A percentile compares a stretch with the other conserved stretches of the same genome.
These are phyloP conservation scores for Polypterus senegalus DNA, from an alignment of 2,113 vertebrate genomes.

Conservation along the genomic window DNA sequence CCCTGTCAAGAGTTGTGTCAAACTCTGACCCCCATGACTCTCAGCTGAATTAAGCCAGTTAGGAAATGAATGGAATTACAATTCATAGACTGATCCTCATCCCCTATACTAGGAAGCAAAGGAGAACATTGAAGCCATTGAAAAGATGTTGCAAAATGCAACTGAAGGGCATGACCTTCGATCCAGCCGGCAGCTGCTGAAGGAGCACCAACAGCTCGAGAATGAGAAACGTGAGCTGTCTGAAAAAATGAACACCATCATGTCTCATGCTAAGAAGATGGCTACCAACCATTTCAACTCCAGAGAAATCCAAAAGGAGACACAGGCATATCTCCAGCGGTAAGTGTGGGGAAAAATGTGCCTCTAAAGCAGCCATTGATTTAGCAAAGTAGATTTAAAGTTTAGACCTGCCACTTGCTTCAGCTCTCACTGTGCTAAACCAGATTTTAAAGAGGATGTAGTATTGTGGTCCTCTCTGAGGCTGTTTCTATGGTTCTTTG, in stretches of 20 bases:
- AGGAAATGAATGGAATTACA: no score
- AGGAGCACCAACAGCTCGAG: slow-evolving; percentile 63
- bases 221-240: slow-evolving; percentile 58
- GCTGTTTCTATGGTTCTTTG: no score
- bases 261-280: slow-evolving; percentile 49
- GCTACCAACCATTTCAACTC: slow-evolving; percentile 68
- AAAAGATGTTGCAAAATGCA: slow-evolving; percentile 52
- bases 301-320: slow-evolving; percentile 57
- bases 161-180: slow-evolving; percentile 58
- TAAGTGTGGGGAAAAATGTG: slow-evolving; percentile 23
- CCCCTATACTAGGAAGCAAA: slow-evolving; percentile 53
- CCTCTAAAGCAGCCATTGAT: no score
- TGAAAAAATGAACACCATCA: slow-evolving; percentile 66
- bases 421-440: no score
- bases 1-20: no score
- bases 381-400: no score
- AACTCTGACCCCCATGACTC: no score
- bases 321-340: slow-evolving; percentile 61
- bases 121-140: slow-evolving; percentile 66
- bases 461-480: no score
- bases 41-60: no score
- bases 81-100: background rate
- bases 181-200: slow-evolving; percentile 60
- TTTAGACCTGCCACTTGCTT: no score
- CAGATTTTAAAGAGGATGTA: no score